Percentiles rank a stretch among this genome's conserved stretches.
Evolutionary conservation across 30 jellyfish, hydroid and myxozoan species (phyloP).

Genomic region (Clytia hemisphaerica): DNA sequence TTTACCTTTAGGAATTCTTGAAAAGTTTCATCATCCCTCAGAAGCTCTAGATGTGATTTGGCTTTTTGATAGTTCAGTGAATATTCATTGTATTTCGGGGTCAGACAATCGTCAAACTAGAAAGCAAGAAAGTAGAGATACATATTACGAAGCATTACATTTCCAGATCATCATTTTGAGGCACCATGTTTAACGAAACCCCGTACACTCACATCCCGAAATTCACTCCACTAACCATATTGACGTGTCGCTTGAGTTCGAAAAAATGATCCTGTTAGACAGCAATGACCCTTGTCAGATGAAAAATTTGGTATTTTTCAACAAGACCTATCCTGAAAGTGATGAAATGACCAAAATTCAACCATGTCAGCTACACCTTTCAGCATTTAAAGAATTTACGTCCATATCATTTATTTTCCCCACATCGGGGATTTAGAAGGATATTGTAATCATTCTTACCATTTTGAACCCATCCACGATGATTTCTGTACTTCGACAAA

Average conservation of each 20-base stretch:
- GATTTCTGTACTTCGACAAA: constrained; percentile 46
- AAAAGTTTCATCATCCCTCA: constrained; percentile 40
- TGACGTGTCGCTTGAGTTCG: no score
- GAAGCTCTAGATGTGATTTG: constrained; percentile 52
- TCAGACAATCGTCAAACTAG: constrained; percentile 57
- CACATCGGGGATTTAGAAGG: no score
- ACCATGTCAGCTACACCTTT: no score
- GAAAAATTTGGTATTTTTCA: no score
- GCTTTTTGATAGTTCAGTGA: constrained; percentile 68
- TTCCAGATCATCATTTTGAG: neutral
- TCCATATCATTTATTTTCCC: no score
- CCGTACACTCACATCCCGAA: neutral
- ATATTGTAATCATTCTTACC: constrained; percentile 23
- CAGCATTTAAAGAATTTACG: no score
- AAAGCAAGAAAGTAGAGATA: neutral
- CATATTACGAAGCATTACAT: neutral
- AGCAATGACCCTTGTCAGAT: no score
- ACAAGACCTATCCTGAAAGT: no score
- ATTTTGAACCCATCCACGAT: constrained; percentile 58
- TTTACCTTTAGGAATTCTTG: constrained; percentile 60
- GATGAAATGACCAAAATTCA: no score
- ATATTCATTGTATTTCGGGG: constrained; percentile 70
- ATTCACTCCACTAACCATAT: neutral
- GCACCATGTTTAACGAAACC: neutral
- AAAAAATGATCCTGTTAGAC: no score